phyloP scores from a whole-genome alignment of 2,888 invertebrate species.

The Strigamia crassipes region DNA sequence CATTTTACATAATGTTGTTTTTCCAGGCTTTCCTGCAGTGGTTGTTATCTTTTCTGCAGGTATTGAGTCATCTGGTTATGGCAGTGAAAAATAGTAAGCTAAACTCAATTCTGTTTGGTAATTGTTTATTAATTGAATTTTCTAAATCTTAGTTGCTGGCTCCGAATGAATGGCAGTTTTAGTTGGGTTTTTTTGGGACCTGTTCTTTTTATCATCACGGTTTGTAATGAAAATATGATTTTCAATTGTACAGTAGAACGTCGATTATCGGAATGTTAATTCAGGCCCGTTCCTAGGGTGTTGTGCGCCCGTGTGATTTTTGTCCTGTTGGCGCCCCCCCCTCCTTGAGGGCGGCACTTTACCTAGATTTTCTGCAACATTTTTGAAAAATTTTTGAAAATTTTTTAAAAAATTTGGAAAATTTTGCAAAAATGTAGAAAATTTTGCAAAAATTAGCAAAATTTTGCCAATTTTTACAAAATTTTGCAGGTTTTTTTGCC shows the following conservation, averaged over 20 bases:
- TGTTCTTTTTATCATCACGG: not conserved
- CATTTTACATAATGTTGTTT: not conserved
- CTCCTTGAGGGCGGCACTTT: too few species aligned
- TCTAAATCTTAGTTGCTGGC: slow-evolving; percentile 24
- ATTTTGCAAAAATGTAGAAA: too few species aligned
- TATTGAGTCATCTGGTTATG: slow-evolving; percentile 16
- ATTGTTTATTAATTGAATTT: not conserved
- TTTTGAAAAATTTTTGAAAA: too few species aligned
- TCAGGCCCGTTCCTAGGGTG: too few species aligned
- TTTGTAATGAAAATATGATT: not conserved
- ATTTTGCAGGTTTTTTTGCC: too few species aligned
- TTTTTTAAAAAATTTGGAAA: too few species aligned
- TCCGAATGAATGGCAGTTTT: not conserved
- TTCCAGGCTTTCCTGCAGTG: not conserved
- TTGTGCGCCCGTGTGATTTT: too few species aligned
- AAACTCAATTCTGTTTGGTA: not conserved
- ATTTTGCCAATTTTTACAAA: too few species aligned
- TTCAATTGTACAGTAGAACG: not conserved
- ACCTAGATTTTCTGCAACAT: too few species aligned
- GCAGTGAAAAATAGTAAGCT: slow-evolving; percentile 13
- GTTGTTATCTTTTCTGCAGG: slow-evolving; percentile 19
- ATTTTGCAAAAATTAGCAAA: too few species aligned
- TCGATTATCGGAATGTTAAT: too few species aligned
- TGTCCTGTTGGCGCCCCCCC: too few species aligned
- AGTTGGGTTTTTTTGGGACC: slow-evolving; percentile 20